phyloP scores from a whole-genome alignment of 2,888 invertebrate genomes.

The Phalangium opilio region DNA sequence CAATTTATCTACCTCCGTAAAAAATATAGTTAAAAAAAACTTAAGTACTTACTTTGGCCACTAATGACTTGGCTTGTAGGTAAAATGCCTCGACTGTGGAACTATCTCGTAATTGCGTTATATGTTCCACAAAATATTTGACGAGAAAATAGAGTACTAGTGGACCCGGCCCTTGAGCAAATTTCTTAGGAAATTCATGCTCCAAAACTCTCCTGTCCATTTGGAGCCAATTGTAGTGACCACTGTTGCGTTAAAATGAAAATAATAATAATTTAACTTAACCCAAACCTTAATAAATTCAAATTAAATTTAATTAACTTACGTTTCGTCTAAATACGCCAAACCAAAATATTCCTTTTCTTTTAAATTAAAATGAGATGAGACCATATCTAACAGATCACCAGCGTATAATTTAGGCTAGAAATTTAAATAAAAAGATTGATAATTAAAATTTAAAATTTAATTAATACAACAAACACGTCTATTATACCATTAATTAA shows the following conservation, averaged over 20 bases:
- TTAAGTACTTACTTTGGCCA: slow-evolving; percentile 34
- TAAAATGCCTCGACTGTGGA: slow-evolving; percentile 38
- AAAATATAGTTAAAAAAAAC: too few species aligned
- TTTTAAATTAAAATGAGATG: slow-evolving; percentile 37
- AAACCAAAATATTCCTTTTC: slow-evolving; percentile 40
- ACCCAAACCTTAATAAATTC: too few species aligned
- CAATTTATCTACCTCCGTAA: too few species aligned
- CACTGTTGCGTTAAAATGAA: slow-evolving; percentile 25
- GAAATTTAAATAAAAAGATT: not conserved
- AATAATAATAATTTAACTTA: too few species aligned
- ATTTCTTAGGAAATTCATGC: slow-evolving; percentile 36
- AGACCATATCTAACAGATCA: slow-evolving; percentile 36
- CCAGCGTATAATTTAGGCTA: slow-evolving; percentile 35
- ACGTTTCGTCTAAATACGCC: slow-evolving; percentile 35
- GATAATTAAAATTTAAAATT: too few species aligned
- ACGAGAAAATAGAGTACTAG: slow-evolving; percentile 34
- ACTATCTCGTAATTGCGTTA: slow-evolving; percentile 33
- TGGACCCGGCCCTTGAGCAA: slow-evolving; percentile 21
- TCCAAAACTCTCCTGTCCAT: slow-evolving; percentile 37
- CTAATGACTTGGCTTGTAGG: slow-evolving; percentile 35
- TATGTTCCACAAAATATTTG: slow-evolving; percentile 36
- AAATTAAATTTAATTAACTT: too few species aligned
- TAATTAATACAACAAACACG: too few species aligned
- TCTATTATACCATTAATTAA: too few species aligned
- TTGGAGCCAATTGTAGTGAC: slow-evolving; percentile 37